Base-by-base conservation (phyloP, 2,797 vertebrate species). In the Sebastes glaucus region DNA sequence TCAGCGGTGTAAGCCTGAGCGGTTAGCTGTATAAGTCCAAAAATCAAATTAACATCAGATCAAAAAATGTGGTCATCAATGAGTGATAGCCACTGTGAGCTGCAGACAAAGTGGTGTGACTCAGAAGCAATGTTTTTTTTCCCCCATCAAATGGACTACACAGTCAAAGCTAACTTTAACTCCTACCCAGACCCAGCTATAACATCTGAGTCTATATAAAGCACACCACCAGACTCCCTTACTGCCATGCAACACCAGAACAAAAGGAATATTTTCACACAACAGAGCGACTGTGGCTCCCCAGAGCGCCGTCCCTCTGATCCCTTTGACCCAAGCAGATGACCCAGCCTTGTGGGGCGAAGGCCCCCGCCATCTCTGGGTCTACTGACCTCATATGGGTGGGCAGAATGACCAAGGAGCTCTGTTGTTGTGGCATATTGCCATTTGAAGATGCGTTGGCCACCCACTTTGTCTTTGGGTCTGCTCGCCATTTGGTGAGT, bases 271-370 rank as follows among this genome's bases (percentile, higher is more conserved):
- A 62, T 65, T 71, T 60, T 71, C 46, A 66, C 7, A 35, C 66
- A 76, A 62, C 64, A 73, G n/a, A 69, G 49, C 5, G 20, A 61
- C 13, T 38, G 61, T 27, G n/a, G 11, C 46, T 70, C 76, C 60
- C 61, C 22, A 22, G 57, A 65, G 73, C 14, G 5, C 20, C 4
- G 23, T 27, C 27, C 10, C 27, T 78, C 35, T 28, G 69, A 60
- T 27, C 64, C 18, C 55, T 78, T 74, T 67, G 74, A 74, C 65
- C 65, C 14, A 4, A 79, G 55, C 35, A 16, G 74, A 72, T 63
- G 71, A 78, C 65, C 62, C 18, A 20, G 13, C 16, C 42, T 22
- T 49, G 78, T 78, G 55, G 20, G 70, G 57, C 11, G 3, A 42
- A 14, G 20, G 22, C 25, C 46, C 1, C 64, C 18, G 3, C 42